A percentile compares a stretch with the other conserved stretches of the same genome.
phyloP scores from a whole-genome alignment of 2,888 invertebrate species.

The Stegana nigrithorax region DNA sequence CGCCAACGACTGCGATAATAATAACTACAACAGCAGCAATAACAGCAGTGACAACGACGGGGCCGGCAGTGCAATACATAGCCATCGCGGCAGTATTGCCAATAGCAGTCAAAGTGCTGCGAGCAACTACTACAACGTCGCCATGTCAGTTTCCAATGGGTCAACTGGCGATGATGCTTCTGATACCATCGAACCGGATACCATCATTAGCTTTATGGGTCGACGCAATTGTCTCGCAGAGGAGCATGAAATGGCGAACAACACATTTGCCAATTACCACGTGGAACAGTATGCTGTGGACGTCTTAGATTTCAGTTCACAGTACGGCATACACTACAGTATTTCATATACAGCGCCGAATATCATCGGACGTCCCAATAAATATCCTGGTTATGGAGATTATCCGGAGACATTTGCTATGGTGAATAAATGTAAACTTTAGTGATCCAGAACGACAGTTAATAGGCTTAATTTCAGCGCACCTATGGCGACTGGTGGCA shows the following conservation, averaged over 20 bases:
- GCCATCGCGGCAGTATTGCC: background rate
- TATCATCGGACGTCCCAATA: constrained; percentile 84
- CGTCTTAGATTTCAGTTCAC: constrained; percentile 87
- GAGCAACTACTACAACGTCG: constrained; percentile 10
- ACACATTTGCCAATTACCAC: constrained; percentile 42
- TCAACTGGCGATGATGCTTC: constrained; percentile 27
- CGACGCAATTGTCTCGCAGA: constrained; percentile 38
- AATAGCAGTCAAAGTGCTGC: background rate
- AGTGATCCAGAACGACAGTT: background rate
- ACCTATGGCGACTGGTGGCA: constrained; percentile 90
- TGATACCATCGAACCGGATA: constrained; percentile 42
- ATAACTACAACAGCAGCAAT: constrained; percentile 23
- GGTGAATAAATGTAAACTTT: constrained; percentile 72
- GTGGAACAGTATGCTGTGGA: constrained; percentile 83
- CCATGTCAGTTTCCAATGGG: constrained; percentile 41
- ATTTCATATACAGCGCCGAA: constrained; percentile 90
- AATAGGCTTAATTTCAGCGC: constrained; percentile 72
- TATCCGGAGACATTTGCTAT: constrained; percentile 91
- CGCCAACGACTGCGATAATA: background rate
- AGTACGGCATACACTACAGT: constrained; percentile 89
- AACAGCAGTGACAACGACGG: background rate
- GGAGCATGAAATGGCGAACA: constrained; percentile 26
- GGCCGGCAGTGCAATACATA: constrained; percentile 10
- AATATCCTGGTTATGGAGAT: constrained; percentile 91
- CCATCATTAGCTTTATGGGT: constrained; percentile 47